These are phyloP conservation scores for Pagrus major DNA, from an alignment of 2,113 vertebrate species.

Conservation along the genomic window DNA sequence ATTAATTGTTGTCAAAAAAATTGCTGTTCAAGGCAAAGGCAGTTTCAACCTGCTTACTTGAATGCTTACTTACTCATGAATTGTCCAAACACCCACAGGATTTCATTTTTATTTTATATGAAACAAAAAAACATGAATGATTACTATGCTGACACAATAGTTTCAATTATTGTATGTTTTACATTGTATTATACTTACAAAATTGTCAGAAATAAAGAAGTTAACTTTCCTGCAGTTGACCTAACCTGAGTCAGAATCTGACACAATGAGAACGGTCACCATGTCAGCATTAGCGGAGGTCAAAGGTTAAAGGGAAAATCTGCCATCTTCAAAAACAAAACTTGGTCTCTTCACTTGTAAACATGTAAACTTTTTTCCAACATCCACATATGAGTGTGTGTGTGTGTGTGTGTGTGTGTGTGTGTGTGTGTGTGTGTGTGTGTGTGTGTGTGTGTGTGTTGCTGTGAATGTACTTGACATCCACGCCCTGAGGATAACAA, in stretches of 20 bases:
- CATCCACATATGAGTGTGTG: no score
- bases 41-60: neutral
- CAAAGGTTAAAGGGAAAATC: slow-evolving; percentile 61
- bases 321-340: no score
- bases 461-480: no score
- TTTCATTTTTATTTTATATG: neutral
- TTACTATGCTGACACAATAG: neutral
- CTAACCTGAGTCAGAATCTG: neutral
- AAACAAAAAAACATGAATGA: neutral
- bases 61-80: neutral
- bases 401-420: no score
- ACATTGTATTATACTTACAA: neutral
- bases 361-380: no score
- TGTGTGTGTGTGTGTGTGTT: no score
- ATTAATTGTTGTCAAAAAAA: neutral
- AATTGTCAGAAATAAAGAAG: neutral
- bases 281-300: slow-evolving; percentile 37
- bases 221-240: neutral
- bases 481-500: no score
- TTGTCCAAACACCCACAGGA: neutral
- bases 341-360: no score
- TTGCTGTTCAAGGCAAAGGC: no score
- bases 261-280: neutral
- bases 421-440: no score
- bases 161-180: neutral